Percentiles rank a stretch among this genome's conserved stretches.
phyloP scores from a whole-genome alignment of 2,888 invertebrate species.

The Chloroclysta siterata region DNA sequence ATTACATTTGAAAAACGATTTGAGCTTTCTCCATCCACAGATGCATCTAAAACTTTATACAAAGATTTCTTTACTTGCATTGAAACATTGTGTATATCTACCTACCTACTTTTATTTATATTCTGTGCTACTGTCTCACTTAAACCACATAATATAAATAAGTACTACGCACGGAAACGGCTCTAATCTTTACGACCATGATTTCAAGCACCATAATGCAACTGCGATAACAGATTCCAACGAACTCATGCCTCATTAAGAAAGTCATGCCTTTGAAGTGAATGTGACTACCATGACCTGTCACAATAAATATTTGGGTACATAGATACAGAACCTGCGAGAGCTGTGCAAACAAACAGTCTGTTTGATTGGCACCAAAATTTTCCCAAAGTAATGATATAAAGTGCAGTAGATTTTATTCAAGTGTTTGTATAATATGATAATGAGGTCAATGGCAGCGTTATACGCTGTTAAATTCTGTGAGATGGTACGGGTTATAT shows the following conservation, averaged over 20 bases:
- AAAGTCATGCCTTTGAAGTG: neutral
- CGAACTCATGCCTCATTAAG: constrained; percentile 1
- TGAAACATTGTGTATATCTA: too few species aligned
- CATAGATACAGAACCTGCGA: constrained; percentile 9
- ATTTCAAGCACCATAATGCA: constrained; percentile 15
- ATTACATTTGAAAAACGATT: too few species aligned
- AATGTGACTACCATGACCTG: constrained; percentile 23
- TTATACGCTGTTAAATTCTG: neutral
- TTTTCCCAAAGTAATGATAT: neutral
- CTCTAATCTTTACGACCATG: constrained; percentile 19
- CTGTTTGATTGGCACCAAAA: constrained; percentile 4
- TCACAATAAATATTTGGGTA: constrained; percentile 20
- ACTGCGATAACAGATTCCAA: constrained; percentile 17
- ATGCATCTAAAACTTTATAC: neutral
- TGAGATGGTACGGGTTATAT: too few species aligned
- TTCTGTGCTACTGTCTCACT: neutral
- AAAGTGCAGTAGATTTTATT: neutral
- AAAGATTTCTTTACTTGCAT: too few species aligned
- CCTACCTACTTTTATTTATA: too few species aligned
- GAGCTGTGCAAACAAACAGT: constrained; percentile 16
- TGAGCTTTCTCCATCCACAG: too few species aligned
- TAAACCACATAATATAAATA: neutral
- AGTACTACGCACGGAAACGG: constrained; percentile 3
- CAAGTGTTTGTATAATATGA: neutral
- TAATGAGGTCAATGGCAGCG: constrained; percentile 3